phyloP scores from a whole-genome alignment of 2,113 vertebrate species.

The Anolis carolinensis region DNA sequence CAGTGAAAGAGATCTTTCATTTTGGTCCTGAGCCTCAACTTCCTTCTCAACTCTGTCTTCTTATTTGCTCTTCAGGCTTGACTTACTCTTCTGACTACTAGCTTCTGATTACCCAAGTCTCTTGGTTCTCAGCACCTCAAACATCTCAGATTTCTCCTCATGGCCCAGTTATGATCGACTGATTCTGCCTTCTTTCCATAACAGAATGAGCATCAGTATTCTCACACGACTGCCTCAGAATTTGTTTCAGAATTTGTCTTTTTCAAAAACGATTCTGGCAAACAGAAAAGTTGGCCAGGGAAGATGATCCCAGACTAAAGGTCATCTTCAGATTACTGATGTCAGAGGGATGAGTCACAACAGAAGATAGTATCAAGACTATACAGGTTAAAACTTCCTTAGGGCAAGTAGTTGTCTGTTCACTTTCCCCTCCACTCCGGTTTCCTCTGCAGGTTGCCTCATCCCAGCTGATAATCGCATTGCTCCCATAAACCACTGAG shows the following conservation, averaged over 20 bases:
- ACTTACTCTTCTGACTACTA: neutral
- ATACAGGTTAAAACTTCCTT: neutral
- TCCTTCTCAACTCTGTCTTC: neutral
- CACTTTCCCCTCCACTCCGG: neutral
- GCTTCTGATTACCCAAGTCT: neutral
- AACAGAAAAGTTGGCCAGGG: neutral
- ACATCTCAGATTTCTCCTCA: neutral
- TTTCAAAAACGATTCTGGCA: too few species aligned
- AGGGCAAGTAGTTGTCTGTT: neutral
- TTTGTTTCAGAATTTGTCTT: neutral
- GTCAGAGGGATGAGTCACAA: neutral
- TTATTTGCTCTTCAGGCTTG: neutral
- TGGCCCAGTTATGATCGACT: neutral
- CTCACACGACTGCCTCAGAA: neutral
- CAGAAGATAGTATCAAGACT: neutral
- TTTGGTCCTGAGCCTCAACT: neutral
- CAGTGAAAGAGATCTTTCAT: neutral
- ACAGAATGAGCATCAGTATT: neutral
- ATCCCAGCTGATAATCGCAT: neutral
- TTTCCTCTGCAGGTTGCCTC: neutral
- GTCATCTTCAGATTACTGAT: neutral
- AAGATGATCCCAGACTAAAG: neutral
- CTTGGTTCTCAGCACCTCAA: neutral
- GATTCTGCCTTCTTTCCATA: neutral
- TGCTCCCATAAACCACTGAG: neutral